phyloP scores from a whole-genome alignment of 2,888 invertebrate genomes.

The Chalcis sispes region DNA sequence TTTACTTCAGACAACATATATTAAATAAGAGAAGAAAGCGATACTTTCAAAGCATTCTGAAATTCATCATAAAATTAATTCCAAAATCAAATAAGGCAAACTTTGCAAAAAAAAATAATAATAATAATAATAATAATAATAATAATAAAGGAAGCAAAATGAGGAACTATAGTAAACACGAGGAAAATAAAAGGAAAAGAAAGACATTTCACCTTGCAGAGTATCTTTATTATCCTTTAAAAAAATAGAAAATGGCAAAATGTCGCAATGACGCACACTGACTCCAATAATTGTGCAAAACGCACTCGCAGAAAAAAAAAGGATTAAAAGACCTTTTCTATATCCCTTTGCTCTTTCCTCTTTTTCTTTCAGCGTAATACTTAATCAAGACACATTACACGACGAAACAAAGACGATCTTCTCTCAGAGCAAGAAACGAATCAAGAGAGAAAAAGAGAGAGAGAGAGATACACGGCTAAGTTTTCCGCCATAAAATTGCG shows the following conservation, averaged over 20 bases:
- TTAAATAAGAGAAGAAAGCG: too few species aligned
- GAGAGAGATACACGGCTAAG: constrained; percentile 17
- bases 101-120: too few species aligned
- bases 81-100: too few species aligned
- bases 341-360: neutral
- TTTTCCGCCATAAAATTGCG: constrained; percentile 58
- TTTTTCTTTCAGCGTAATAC: constrained; percentile 42
- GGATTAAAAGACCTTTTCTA: constrained; percentile 7
- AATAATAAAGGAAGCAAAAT: too few species aligned
- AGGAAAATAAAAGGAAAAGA: neutral
- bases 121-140: too few species aligned
- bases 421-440: constrained; percentile 34
- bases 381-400: constrained; percentile 57
- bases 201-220: neutral
- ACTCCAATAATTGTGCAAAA: constrained; percentile 24
- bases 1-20: too few species aligned
- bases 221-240: constrained; percentile 40
- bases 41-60: too few species aligned
- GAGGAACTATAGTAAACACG: too few species aligned
- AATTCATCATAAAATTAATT: too few species aligned
- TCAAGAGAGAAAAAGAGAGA: constrained; percentile 21
- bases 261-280: constrained; percentile 49
- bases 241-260: constrained; percentile 51
- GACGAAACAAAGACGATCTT: constrained; percentile 51
- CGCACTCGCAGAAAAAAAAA: constrained; percentile 29